Evolutionary conservation across 2,797 vertebrate genomes (phyloP).

Genomic region (Gila robusta): DNA sequence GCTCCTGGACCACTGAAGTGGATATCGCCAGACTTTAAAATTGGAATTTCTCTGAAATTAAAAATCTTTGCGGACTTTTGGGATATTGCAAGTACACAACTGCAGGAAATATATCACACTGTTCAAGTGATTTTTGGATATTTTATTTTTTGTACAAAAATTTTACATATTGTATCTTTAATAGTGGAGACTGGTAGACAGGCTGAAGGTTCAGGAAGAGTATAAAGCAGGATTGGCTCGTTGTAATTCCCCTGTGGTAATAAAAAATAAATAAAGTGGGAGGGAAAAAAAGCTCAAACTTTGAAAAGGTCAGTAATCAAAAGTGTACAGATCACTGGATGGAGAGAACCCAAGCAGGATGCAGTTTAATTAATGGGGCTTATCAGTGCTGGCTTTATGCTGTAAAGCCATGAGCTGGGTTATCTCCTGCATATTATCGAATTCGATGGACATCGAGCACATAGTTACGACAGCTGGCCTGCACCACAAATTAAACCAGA

Average conservation of each 20-base stretch:
- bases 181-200: slow-evolving; percentile 29
- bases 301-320: slow-evolving; percentile 59
- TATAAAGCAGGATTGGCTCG: not conserved
- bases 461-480: not conserved
- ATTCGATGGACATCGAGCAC: slow-evolving; percentile 50
- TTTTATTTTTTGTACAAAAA: no score
- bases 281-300: slow-evolving; percentile 27
- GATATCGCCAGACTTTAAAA: no score
- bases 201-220: not conserved
- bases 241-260: slow-evolving; percentile 10
- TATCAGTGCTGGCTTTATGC: slow-evolving; percentile 56
- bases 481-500: slow-evolving; percentile 33
- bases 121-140: no score
- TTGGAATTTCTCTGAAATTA: no score
- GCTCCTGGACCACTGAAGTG: no score
- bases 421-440: slow-evolving; percentile 53
- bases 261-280: slow-evolving; percentile 33
- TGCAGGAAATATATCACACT: no score
- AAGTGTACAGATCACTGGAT: slow-evolving; percentile 31
- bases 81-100: no score
- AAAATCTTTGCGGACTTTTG: no score
- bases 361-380: slow-evolving; percentile 61
- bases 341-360: slow-evolving; percentile 30
- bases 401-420: slow-evolving; percentile 42
- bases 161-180: not conserved